phyloP scores from a whole-genome alignment of 2,113 vertebrate species.

The Stigmatopora nigra region DNA sequence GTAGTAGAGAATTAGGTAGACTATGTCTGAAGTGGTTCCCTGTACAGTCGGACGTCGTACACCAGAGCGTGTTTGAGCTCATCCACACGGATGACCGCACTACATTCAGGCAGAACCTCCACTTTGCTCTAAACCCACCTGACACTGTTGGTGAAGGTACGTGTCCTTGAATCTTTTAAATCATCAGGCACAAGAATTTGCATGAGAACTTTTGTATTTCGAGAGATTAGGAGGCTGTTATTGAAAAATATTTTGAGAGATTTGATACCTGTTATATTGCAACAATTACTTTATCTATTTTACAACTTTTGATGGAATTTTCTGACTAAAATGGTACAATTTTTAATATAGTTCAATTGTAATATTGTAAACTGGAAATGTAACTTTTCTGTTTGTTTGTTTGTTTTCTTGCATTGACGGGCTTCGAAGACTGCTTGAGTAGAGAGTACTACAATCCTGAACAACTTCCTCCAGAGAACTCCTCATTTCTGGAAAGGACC shows the following conservation, averaged over 20 bases:
- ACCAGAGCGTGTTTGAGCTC: conserved; percentile 72
- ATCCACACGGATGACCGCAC: conserved; percentile 72
- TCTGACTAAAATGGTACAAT: too few species aligned
- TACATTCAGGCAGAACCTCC: conserved; percentile 69
- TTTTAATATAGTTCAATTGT: too few species aligned
- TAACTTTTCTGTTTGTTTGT: background rate
- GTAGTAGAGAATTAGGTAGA: background rate
- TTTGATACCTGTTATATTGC: too few species aligned
- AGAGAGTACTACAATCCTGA: conserved; percentile 41
- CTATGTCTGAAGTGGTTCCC: background rate
- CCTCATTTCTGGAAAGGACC: conserved; percentile 73
- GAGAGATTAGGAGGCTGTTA: too few species aligned
- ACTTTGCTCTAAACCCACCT: conserved; percentile 63
- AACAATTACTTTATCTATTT: background rate
- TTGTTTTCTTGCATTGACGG: conserved; percentile 16
- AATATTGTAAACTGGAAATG: background rate
- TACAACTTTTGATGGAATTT: background rate
- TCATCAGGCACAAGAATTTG: background rate
- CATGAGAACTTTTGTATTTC: background rate
- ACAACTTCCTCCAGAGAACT: conserved; percentile 72
- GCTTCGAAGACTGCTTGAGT: conserved; percentile 10
- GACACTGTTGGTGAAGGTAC: conserved; percentile 24
- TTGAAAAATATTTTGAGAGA: too few species aligned
- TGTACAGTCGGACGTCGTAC: conserved; percentile 69
- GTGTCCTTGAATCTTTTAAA: conserved; percentile 7